These are phyloP conservation scores for Xestia c-nigrum DNA, from an alignment of 2,888 invertebrate species.

Conservation along the genomic window DNA sequence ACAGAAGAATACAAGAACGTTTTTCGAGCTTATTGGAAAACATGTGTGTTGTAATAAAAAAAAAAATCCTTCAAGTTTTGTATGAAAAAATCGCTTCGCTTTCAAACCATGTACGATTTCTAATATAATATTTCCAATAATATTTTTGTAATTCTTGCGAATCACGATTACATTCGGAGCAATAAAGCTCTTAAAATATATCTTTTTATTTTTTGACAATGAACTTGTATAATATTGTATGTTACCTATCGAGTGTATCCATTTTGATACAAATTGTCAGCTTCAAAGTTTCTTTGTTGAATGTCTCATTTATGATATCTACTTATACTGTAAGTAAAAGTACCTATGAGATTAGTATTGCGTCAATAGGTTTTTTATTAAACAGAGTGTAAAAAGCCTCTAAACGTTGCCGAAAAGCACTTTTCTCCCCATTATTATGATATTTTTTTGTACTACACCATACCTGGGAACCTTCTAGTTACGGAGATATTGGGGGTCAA, in stretches of 20 bases:
- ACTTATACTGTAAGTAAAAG: not conserved
- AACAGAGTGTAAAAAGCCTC: too few species aligned
- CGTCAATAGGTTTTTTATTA: not conserved
- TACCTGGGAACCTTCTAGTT: too few species aligned
- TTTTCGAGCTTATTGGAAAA: constrained; percentile 1
- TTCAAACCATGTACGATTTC: constrained; percentile 1
- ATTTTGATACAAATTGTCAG: not conserved
- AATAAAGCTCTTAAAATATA: not conserved
- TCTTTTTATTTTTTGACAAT: not conserved
- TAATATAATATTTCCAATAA: constrained; percentile 5
- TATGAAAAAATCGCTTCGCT: not conserved
- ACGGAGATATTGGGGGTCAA: too few species aligned
- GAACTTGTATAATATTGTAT: constrained; percentile 2
- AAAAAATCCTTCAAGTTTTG: too few species aligned
- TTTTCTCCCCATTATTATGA: too few species aligned
- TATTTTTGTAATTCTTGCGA: not conserved
- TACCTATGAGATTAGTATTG: not conserved
- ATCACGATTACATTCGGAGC: not conserved
- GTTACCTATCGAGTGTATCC: not conserved
- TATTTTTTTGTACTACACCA: too few species aligned
- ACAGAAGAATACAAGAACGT: not conserved
- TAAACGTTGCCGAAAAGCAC: too few species aligned
- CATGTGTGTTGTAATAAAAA: too few species aligned
- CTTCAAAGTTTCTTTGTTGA: not conserved
- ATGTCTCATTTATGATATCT: not conserved